A percentile compares a stretch with the other conserved stretches of the same genome.
Conservation (phyloP, 2,797 vertebrate genomes). For the Poecilia velifera region DNA sequence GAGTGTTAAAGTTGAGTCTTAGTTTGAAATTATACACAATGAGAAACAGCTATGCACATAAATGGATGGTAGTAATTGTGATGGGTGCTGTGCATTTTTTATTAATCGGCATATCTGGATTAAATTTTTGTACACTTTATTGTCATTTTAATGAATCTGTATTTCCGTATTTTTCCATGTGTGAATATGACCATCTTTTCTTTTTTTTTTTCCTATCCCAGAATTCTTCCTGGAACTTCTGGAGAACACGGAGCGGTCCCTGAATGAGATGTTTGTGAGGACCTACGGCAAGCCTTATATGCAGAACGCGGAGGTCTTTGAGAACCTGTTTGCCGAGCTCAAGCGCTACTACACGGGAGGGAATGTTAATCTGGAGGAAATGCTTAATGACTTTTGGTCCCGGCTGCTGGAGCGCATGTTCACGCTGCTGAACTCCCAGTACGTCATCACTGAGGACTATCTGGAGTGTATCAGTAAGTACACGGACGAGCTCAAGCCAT, state of each 20-base stretch:
- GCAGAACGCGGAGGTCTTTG: conserved; percentile 97
- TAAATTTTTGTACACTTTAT: neutral
- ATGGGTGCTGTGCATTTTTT: neutral
- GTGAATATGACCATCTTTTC: conserved; percentile 29
- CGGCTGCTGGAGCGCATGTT: conserved; percentile 98
- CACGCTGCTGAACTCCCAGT: conserved; percentile 96
- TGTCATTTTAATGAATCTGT: conserved; percentile 15
- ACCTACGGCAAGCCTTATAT: conserved; percentile 95
- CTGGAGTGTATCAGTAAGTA: conserved; percentile 98
- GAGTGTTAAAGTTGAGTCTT: neutral
- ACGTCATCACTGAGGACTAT: conserved; percentile 96
- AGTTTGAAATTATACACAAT: neutral
- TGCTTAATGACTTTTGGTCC: conserved; percentile 98
- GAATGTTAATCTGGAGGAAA: conserved; percentile 95
- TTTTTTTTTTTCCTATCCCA: conserved; percentile 55
- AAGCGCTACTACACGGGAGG: conserved; percentile 96
- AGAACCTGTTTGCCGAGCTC: conserved; percentile 93
- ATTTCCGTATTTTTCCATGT: conserved; percentile 10
- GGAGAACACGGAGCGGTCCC: conserved; percentile 91
- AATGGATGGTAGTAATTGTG: neutral
- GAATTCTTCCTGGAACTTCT: conserved; percentile 96
- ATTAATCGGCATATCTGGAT: neutral
- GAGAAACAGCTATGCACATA: neutral
- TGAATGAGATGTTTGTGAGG: conserved; percentile 95
- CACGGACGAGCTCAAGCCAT: conserved; percentile 95